Evolutionary conservation across 2,888 invertebrate species (phyloP), one percentile per base, ranked within the genome.

Genomic region (Altica lythri): DNA sequence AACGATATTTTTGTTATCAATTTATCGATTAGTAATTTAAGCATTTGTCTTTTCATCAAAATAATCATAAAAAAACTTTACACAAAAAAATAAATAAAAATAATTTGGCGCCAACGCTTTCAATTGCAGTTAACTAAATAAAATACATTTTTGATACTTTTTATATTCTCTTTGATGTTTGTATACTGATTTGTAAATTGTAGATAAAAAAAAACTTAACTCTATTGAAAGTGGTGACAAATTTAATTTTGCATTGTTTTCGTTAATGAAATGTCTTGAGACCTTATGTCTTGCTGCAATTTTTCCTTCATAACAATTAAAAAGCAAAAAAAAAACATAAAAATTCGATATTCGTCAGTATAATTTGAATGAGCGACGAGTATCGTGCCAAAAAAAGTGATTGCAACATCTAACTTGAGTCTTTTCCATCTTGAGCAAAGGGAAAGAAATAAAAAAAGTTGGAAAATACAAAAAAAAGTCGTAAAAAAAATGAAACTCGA

Each of bases 221-320:
- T 63, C 56, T 59, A 59, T 62, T 63, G 68, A 67, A 69, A 69
- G 65, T 59, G 58, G 61, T 62, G 68, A 62, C 67, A 65, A 67
- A 67, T 38, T 47, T 38, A 9, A 32, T 51, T 58, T 55, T 49
- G 40, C 14, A 22, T 42, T 32, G n/a, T n/a, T 43, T 60, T 55
- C 43, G 27, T 43, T 60, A 53, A 57, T 76, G 75, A 76, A 76
- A 73, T 74, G 76, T 74, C 76, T 75, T 74, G 69, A 74, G 75
- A 75, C 75, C 76, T 72, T 75, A 75, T 74, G 76, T 77, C 76
- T 75, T 67, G 72, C 75, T 75, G 73, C 75, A 66, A 68, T 69
- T 73, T 74, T 73, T 69, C 68, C 73, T 70, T 71, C 72, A 72
- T 73, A 75, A 74, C 72, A 72, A 69, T 68, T 67, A 69, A 67